These are phyloP conservation scores for Drosophila sturtevanti DNA, from an alignment of 1,140 invertebrate species.

Conservation along the genomic window DNA sequence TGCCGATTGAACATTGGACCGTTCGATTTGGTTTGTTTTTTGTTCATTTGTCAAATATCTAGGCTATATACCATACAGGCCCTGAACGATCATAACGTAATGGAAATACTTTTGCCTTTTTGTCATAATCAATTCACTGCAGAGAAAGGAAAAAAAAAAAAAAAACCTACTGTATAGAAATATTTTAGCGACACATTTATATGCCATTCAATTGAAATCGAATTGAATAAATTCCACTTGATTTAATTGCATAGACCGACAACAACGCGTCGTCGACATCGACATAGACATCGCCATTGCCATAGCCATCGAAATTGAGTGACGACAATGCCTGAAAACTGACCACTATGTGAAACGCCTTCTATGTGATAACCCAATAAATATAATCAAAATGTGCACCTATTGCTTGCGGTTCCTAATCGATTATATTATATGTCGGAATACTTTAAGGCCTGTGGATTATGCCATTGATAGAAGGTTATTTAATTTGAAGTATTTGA, in stretches of 20 bases:
- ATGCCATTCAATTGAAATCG: constrained; percentile 76
- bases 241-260: constrained; percentile 69
- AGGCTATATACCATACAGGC: constrained; percentile 60
- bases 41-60: constrained; percentile 65
- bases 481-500: not conserved
- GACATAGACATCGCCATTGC: too few species aligned
- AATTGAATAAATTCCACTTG: constrained; percentile 78
- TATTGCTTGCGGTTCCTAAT: constrained; percentile 1
- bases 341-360: not conserved
- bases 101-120: constrained; percentile 16
- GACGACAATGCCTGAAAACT: constrained; percentile 48
- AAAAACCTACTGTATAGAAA: constrained; percentile 59
- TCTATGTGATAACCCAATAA: constrained; percentile 40
- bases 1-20: constrained; percentile 68
- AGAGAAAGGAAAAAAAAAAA: constrained; percentile 1
- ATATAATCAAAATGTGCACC: not conserved
- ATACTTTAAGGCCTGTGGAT: not conserved
- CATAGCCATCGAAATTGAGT: constrained; percentile 23
- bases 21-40: not conserved
- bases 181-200: constrained; percentile 46
- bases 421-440: not conserved
- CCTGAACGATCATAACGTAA: constrained; percentile 41
- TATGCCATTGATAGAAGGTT: constrained; percentile 4
- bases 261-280: not conserved
- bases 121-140: constrained; percentile 71